phyloP scores from a whole-genome alignment of 1,140 invertebrate species.

The Lanistes nyassanus region DNA sequence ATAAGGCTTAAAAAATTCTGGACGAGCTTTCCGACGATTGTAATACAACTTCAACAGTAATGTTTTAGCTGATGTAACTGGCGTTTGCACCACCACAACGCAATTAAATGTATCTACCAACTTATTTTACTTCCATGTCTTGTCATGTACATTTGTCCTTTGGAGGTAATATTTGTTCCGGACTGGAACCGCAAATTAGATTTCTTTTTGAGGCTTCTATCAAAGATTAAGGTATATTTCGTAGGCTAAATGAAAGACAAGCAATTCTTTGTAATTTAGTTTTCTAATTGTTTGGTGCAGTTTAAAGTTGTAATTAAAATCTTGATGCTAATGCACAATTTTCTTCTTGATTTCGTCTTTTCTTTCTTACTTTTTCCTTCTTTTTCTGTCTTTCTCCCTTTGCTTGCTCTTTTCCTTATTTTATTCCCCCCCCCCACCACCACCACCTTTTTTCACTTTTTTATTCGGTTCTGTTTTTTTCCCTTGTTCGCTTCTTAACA shows the following conservation, averaged over 20 bases:
- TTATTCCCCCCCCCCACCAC: background rate
- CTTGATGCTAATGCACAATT: background rate
- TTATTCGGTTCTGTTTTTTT: background rate
- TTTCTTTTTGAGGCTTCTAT: background rate
- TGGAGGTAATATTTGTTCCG: background rate
- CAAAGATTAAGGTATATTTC: too few species aligned
- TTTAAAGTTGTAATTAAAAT: background rate
- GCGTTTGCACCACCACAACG: background rate
- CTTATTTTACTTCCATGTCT: background rate
- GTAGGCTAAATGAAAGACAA: background rate
- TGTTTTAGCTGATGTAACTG: background rate
- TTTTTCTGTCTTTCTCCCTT: constrained; percentile 2
- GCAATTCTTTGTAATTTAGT: background rate
- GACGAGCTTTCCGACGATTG: background rate
- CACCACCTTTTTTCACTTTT: background rate
- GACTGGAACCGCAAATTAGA: background rate
- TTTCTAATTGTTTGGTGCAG: background rate
- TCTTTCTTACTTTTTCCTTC: constrained; percentile 3
- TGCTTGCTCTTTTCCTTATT: background rate
- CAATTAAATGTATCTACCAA: background rate
- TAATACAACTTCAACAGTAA: background rate
- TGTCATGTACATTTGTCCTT: background rate
- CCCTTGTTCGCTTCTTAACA: background rate
- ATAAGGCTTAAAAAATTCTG: too few species aligned
- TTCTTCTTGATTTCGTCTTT: background rate